Conservation (phyloP, 2,797 vertebrate genomes). For the Steatocranus sp. region DNA sequence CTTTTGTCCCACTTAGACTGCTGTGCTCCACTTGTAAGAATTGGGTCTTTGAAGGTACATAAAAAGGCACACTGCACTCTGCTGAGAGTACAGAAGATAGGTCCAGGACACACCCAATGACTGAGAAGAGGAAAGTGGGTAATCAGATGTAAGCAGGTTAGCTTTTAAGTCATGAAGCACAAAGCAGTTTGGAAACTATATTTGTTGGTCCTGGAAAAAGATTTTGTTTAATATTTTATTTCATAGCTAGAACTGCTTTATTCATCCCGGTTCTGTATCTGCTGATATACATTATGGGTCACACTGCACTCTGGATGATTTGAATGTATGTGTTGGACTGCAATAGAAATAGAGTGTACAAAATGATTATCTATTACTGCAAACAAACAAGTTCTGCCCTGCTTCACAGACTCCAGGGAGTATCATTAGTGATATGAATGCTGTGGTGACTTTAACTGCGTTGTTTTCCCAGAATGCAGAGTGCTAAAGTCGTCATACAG, state of each 20-base stretch:
- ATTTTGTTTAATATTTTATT: neutral
- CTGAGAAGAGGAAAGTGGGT: neutral
- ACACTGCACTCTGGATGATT: neutral
- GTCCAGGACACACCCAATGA: neutral
- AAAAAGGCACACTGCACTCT: constrained; percentile 12
- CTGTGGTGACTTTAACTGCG: constrained; percentile 4
- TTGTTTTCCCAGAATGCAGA: constrained; percentile 80
- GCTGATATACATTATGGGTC: neutral
- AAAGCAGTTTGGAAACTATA: neutral
- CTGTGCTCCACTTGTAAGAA: constrained; percentile 63
- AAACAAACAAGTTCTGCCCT: neutral
- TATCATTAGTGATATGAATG: neutral
- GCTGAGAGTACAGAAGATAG: constrained; percentile 3
- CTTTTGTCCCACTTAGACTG: constrained; percentile 51
- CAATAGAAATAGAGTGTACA: neutral
- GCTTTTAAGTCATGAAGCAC: neutral
- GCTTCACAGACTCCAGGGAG: neutral
- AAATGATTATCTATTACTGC: neutral
- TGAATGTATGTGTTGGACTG: neutral
- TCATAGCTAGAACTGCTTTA: neutral
- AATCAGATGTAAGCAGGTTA: neutral
- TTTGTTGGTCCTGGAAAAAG: neutral
- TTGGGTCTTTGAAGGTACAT: constrained; percentile 46
- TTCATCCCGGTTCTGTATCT: neutral
- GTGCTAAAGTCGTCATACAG: constrained; percentile 87